These are phyloP conservation scores for Holcopasites calliopsidis DNA, from an alignment of 1,140 invertebrate genomes.

Conservation along the genomic window DNA sequence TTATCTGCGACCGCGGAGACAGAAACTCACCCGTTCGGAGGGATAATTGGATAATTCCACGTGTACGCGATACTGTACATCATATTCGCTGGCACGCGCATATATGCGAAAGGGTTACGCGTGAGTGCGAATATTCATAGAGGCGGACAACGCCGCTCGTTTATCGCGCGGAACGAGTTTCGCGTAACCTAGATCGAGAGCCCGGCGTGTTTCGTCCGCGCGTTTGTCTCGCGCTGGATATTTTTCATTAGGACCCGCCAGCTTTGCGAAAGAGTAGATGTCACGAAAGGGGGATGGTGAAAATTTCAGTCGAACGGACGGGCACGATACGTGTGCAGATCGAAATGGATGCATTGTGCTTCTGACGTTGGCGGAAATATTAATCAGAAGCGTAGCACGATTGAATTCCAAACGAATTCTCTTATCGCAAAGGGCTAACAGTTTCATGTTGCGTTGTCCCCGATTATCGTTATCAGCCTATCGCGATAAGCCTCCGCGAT, in stretches of 20 bases:
- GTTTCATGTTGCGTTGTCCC: neutral
- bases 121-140: conserved; percentile 44
- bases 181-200: conserved; percentile 37
- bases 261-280: neutral
- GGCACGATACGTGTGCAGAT: too few species aligned
- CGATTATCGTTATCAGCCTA: conserved; percentile 3
- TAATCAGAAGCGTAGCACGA: neutral
- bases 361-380: neutral
- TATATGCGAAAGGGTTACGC: conserved; percentile 8
- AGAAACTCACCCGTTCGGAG: neutral
- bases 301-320: neutral
- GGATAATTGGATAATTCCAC: conserved; percentile 12
- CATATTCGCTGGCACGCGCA: neutral
- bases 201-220: neutral
- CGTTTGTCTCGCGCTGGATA: conserved; percentile 4
- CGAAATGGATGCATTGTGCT: neutral
- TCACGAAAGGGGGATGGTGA: neutral
- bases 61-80: neutral
- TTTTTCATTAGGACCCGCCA: neutral
- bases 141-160: conserved; percentile 13
- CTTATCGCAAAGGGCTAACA: neutral
- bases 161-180: conserved; percentile 43
- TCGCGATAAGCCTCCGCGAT: neutral
- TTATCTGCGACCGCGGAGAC: too few species aligned
- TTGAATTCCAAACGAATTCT: neutral